These are phyloP conservation scores for Trachurus trachurus DNA, from an alignment of 2,797 vertebrate genomes.

Conservation along the genomic window DNA sequence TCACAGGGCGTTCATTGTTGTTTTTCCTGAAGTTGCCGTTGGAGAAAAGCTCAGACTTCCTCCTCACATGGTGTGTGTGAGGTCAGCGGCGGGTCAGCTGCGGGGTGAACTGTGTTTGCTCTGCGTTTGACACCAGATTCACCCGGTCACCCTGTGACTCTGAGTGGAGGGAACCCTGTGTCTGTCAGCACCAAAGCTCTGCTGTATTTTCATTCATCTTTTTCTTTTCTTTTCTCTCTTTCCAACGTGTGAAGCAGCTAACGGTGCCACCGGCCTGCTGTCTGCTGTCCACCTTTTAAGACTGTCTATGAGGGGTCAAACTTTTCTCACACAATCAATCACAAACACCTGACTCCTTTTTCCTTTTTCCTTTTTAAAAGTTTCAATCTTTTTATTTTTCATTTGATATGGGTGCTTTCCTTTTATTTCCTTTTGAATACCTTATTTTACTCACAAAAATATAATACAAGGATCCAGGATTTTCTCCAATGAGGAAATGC, in stretches of 20 bases:
- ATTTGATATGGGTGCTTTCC: constrained; percentile 2
- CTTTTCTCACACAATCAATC: constrained; percentile 17
- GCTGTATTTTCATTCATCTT: constrained; percentile 12
- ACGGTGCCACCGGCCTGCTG: constrained; percentile 7
- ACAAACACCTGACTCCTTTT: not conserved
- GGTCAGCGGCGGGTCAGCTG: constrained; percentile 54
- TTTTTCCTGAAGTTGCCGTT: not conserved
- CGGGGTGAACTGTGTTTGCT: constrained; percentile 55
- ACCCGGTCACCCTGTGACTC: constrained; percentile 4
- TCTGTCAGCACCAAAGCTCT: constrained; percentile 4
- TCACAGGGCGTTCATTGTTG: not conserved
- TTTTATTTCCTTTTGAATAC: constrained; percentile 9
- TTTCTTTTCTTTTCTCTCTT: constrained; percentile 23
- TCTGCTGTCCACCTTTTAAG: constrained; percentile 47
- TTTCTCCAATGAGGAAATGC: constrained; percentile 50
- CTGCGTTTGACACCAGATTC: constrained; percentile 40
- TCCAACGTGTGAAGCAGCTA: constrained; percentile 30
- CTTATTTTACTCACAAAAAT: constrained; percentile 37
- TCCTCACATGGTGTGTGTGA: constrained; percentile 7
- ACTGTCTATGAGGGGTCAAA: constrained; percentile 46
- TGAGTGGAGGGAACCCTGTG: not conserved
- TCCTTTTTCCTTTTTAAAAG: constrained; percentile 10
- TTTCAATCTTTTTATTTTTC: constrained; percentile 14
- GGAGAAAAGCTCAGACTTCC: not conserved
- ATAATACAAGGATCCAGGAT: constrained; percentile 4